Conservation (phyloP, 2,797 vertebrate genomes). For the Brotula barbata region DNA sequence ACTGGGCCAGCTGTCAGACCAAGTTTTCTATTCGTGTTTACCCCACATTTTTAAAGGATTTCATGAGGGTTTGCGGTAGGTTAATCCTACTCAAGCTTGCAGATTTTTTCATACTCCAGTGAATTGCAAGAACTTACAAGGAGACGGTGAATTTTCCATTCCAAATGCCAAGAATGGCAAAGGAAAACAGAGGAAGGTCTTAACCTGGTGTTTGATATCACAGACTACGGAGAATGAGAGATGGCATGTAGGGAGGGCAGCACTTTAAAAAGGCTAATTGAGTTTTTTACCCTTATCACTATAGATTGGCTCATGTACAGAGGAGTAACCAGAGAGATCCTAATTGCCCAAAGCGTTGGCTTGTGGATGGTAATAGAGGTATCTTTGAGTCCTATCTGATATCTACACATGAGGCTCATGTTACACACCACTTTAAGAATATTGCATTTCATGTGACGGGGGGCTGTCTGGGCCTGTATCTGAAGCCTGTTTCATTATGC, state of each 20-base stretch:
- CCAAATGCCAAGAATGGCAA: slow-evolving; percentile 25
- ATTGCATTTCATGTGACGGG: slow-evolving; percentile 75
- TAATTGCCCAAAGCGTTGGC: slow-evolving; percentile 74
- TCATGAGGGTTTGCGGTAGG: slow-evolving; percentile 50
- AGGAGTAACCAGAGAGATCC: slow-evolving; percentile 74
- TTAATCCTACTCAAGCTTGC: slow-evolving; percentile 58
- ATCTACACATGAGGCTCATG: slow-evolving; percentile 74
- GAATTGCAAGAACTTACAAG: slow-evolving; percentile 62
- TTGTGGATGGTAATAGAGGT: slow-evolving; percentile 71
- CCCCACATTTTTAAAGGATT: slow-evolving; percentile 62
- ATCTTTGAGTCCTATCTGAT: slow-evolving; percentile 76
- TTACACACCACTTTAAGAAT: slow-evolving; percentile 78
- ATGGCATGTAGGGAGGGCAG: slow-evolving; percentile 14
- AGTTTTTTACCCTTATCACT: slow-evolving; percentile 74
- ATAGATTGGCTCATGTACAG: slow-evolving; percentile 61
- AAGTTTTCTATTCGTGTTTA: slow-evolving; percentile 46
- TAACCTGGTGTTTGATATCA: slow-evolving; percentile 28
- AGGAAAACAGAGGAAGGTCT: slow-evolving; percentile 3
- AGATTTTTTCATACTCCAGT: slow-evolving; percentile 46
- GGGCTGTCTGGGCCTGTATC: slow-evolving; percentile 56
- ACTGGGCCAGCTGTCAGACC: slow-evolving; percentile 49
- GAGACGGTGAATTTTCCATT: slow-evolving; percentile 37
- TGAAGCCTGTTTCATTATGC: slow-evolving; percentile 70
- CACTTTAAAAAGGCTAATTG: slow-evolving; percentile 59
- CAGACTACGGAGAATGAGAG: slow-evolving; percentile 28